phyloP scores from a whole-genome alignment of 2,888 invertebrate genomes.

The Lithophane semibrunnea region DNA sequence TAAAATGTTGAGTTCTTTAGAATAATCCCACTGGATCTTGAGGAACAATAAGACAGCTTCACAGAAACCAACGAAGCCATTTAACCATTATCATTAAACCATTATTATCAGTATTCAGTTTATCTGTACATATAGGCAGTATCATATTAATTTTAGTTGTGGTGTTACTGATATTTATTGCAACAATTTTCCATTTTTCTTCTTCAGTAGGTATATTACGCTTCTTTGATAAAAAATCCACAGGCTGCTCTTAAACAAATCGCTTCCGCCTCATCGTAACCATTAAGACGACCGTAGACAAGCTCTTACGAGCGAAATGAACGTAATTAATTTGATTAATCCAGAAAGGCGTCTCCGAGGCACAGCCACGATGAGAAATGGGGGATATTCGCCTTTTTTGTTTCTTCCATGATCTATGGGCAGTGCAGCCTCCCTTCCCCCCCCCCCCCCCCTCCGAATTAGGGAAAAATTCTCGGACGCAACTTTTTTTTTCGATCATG shows the following conservation, averaged over 20 bases:
- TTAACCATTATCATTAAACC: no score
- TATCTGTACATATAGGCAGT: background rate
- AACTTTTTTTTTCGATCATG: constrained; percentile 18
- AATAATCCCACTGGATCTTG: background rate
- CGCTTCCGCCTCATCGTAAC: constrained; percentile 55
- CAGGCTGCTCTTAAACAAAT: constrained; percentile 32
- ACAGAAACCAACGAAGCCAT: background rate
- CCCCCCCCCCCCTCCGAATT: background rate
- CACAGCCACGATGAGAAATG: constrained; percentile 82
- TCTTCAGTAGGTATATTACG: background rate
- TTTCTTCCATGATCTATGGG: constrained; percentile 57
- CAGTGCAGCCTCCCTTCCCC: constrained; percentile 9
- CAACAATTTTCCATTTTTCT: background rate
- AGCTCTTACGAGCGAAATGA: constrained; percentile 77
- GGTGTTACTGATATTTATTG: background rate
- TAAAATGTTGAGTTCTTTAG: background rate
- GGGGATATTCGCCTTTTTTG: constrained; percentile 69
- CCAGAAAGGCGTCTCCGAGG: constrained; percentile 78
- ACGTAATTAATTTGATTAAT: constrained; percentile 88
- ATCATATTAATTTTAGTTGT: background rate
- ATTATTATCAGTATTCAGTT: no score
- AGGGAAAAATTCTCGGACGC: constrained; percentile 24
- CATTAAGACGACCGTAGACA: constrained; percentile 56
- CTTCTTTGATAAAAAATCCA: constrained; percentile 13
- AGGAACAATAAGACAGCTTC: background rate